Conservation (phyloP, 2,113 vertebrate genomes). For the Merops nubicus region DNA sequence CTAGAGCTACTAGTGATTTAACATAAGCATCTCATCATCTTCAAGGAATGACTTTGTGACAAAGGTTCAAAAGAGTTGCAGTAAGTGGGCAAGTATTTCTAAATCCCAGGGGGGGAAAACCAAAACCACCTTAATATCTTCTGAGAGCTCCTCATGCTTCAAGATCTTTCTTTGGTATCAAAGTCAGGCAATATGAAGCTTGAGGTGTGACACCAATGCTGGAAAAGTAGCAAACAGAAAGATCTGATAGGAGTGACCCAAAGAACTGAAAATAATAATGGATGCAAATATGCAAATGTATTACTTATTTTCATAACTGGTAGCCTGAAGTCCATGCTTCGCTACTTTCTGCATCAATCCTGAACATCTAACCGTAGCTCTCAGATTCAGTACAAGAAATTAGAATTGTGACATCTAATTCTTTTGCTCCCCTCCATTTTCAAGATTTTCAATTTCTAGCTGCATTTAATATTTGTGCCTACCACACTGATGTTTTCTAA, state of each 20-base stretch:
- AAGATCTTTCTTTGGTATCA: background rate
- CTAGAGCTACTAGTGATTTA: background rate
- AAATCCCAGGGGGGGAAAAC: background rate
- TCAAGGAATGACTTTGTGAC: background rate
- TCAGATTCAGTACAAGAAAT: background rate
- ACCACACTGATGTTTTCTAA: background rate
- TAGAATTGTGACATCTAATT: background rate
- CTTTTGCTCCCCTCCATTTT: background rate
- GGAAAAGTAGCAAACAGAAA: background rate
- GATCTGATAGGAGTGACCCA: background rate
- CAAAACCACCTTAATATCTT: background rate
- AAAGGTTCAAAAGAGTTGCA: background rate
- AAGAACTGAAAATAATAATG: background rate
- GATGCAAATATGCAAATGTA: background rate
- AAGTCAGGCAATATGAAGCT: background rate
- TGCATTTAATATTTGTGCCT: background rate
- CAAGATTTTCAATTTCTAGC: background rate
- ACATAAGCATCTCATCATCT: background rate
- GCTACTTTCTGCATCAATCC: background rate
- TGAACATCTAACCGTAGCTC: background rate
- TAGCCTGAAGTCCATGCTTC: background rate
- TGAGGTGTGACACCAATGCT: background rate
- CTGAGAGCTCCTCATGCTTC: background rate
- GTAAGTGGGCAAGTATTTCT: background rate
- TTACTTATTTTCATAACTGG: background rate